Percentiles rank a stretch among this genome's conserved stretches.
These are phyloP conservation scores for Microcaecilia unicolor DNA, from an alignment of 2,797 vertebrate genomes.

Conservation along the genomic window DNA sequence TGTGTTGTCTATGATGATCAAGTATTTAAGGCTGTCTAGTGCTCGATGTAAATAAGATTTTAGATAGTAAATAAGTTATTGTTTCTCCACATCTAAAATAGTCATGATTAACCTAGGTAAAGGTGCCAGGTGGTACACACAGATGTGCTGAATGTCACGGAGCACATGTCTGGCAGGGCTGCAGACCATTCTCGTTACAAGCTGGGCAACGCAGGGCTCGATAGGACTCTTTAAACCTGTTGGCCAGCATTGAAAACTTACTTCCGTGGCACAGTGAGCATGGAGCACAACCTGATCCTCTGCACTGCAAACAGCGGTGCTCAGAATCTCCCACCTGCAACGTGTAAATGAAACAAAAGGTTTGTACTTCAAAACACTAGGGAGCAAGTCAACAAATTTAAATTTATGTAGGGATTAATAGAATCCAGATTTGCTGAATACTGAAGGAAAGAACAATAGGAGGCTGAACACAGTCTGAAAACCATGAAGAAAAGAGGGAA, in stretches of 20 bases:
- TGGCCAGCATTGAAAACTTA: conserved; percentile 97
- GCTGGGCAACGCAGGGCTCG: conserved; percentile 82
- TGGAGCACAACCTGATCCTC: conserved; percentile 76
- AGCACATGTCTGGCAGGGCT: conserved; percentile 76
- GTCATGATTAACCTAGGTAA: too few relatives aligned
- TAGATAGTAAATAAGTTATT: too few relatives aligned
- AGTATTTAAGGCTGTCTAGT: too few relatives aligned
- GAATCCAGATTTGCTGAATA: too few relatives aligned
- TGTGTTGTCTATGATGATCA: too few relatives aligned
- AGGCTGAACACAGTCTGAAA: conserved; percentile 47
- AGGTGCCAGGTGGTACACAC: too few relatives aligned
- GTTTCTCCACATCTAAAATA: too few relatives aligned
- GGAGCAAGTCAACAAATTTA: background rate
- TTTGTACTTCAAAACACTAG: background rate
- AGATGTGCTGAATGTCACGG: conserved; percentile 44
- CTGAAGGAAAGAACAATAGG: too few relatives aligned
- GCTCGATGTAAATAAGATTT: too few relatives aligned
- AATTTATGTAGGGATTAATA: accelerated
- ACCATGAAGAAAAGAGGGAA: background rate
- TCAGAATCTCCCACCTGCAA: conserved; percentile 33
- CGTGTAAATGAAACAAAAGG: background rate
- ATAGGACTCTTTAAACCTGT: conserved; percentile 92
- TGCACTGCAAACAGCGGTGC: conserved; percentile 68
- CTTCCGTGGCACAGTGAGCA: conserved; percentile 94
- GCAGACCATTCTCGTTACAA: conserved; percentile 79